phyloP scores from a whole-genome alignment of 2,113 vertebrate genomes.

The Camelus bactrianus region DNA sequence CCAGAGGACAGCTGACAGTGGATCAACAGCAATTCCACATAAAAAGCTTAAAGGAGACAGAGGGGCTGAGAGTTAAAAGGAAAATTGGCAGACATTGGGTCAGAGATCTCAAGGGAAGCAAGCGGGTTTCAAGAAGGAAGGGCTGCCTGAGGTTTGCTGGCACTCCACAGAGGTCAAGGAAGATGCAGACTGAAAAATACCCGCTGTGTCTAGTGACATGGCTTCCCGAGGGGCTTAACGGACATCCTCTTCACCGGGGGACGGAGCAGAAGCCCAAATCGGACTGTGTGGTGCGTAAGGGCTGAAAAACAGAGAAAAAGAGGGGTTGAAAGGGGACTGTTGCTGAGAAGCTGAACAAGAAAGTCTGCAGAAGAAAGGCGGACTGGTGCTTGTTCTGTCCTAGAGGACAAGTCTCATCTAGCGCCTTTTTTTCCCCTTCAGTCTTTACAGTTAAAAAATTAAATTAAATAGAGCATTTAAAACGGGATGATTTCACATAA shows the following conservation, averaged over 20 bases:
- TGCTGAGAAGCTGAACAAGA: background rate
- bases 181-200: background rate
- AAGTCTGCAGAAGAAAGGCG: background rate
- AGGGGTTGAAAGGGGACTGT: background rate
- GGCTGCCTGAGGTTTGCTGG: background rate
- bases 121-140: background rate
- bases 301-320: background rate
- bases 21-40: background rate
- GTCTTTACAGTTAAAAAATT: slow-evolving; percentile 14
- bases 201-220: background rate
- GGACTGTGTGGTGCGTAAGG: background rate
- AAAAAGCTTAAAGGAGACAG: no score
- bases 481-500: slow-evolving; percentile 23
- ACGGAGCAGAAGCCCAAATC: background rate
- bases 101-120: background rate
- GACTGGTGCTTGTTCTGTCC: background rate
- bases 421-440: background rate
- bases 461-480: slow-evolving; percentile 45
- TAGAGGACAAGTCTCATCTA: background rate
- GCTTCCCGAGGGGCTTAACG: background rate
- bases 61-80: background rate
- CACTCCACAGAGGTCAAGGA: background rate
- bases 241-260: background rate
- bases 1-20: background rate
- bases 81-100: background rate